Evolutionary conservation across 2,888 invertebrate genomes (phyloP), one percentile per base, ranked within the genome.

Genomic region (Melieria omissa): DNA sequence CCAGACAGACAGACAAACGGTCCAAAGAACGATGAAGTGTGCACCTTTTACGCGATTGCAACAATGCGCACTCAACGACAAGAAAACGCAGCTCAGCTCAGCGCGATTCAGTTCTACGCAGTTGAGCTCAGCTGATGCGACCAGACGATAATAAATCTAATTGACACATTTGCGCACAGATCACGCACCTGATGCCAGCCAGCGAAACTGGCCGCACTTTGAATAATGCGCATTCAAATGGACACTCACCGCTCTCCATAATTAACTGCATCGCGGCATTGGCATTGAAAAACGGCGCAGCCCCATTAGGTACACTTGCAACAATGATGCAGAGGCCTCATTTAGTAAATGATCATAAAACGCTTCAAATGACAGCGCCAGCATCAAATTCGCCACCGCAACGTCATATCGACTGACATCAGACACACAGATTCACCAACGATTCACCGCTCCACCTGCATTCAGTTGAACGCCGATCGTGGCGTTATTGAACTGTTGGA

Each of bases 61-160:
- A 29, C 29, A 29, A 29, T 29, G 29, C 29, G 29, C 29, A 3
- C 29, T 29, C 29, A 29, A 29, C 29, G 29, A 29, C 29, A 29
- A 29, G 29, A 29, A 29, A 29, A 29, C 29, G 29, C 29, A 29
- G 29, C 29, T 29, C 29, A 29, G 29, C 29, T 29, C 29, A 29
- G 29, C 29, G 29, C 29, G 29, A 3, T 29, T 29, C 29, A 29
- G 29, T 29, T 29, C 29, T 1, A 29, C 29, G 29, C 29, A 29
- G 29, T 3, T 29, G 3, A 29, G 29, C 29, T 29, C 29, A 29
- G 29, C 29, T 29, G 29, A 1, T 29, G 29, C 29, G 29, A 78
- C 79, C 79, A 77, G 79, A 78, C 83, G 86, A 85, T 85, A 86
- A 85, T 85, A 85, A 85, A 85, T 85, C 85, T 85, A 86, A 85